Evolutionary conservation across 2,797 vertebrate species (phyloP), one percentile per base, ranked within the genome.

Genomic region (Agapornis canus): DNA sequence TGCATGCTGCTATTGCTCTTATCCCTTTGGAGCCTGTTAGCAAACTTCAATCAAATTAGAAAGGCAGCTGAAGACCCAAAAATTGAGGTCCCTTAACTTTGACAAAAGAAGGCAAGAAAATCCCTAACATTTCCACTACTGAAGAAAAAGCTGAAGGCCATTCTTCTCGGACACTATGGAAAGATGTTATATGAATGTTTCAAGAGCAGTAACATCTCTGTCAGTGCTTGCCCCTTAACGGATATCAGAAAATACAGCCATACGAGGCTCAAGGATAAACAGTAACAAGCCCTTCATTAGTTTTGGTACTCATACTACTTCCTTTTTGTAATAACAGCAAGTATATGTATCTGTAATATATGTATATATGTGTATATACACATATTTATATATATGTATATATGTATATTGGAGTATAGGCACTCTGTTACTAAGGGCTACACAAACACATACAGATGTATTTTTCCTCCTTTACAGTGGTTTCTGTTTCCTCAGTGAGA

Each of bases 1-100:
- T 31, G 2, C 13, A 3, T 27, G 5, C 52, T 0, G 0, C 11
- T 37, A 6, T 20, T 15, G 11, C 6, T 54, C 19, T 89, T 9
- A 25, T 21, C 13, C 20, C 9, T 77, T 54, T 26, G 39, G 43
- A 73, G 12, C 9, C 7, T 73, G 15, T 29, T 66, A 70, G 18
- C 5, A 86, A 77, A 77, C 73, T 80, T 49, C 35, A 73, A 0
- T 31, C 8, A 47, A 73, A 77, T 49, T 11, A 21, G 15, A 39
- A 7, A 70, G 37, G 26, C 37, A 80, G 35, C 52, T 59, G 21
- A 47, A 9, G 32, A 51, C 27, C 20, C 7, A 56, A 60, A 68
- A n/a, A 42, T 13, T 0, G 4, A 88, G 10, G 4, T 51, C 20
- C 12, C 14, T 35, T 17, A 43, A 32, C 21, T 73, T 45, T 49